Evolutionary conservation across 2,113 vertebrate species (phyloP).

Genomic region (Apaloderma vittatum): DNA sequence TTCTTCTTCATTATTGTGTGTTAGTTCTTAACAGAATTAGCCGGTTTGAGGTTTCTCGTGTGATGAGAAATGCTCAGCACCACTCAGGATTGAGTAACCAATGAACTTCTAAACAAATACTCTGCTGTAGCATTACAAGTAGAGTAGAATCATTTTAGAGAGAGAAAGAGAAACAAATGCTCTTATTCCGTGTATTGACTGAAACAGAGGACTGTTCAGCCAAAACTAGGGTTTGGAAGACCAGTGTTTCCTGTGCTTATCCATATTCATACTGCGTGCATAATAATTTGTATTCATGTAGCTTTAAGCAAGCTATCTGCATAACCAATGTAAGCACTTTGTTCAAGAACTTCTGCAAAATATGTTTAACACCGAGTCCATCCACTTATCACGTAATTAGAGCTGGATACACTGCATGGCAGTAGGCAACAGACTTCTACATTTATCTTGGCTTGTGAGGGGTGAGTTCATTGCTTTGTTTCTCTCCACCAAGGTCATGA

Average conservation of each 20-base stretch:
- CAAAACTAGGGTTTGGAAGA: neutral
- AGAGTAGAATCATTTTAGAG: neutral
- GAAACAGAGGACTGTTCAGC: neutral
- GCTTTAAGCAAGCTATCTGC: conserved; percentile 44
- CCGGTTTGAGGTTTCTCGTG: neutral
- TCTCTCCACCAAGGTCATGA: conserved; percentile 56
- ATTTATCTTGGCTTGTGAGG: conserved; percentile 41
- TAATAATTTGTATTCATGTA: conserved; percentile 50
- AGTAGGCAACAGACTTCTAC: neutral
- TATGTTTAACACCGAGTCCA: conserved; percentile 1
- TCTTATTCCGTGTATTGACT: neutral
- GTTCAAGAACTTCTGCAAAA: conserved; percentile 57
- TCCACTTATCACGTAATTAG: conserved; percentile 54
- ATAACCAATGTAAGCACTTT: conserved; percentile 35
- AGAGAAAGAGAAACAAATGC: neutral
- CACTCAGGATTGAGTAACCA: neutral
- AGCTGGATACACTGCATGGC: neutral
- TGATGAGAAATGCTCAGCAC: neutral
- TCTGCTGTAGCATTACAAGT: neutral
- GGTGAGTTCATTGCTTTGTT: conserved; percentile 46
- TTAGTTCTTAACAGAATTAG: neutral
- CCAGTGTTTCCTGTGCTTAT: neutral
- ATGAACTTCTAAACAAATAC: neutral
- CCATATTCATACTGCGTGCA: conserved; percentile 20
- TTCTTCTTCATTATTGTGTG: neutral